phyloP scores from a whole-genome alignment of 2,113 vertebrate genomes.

The Heptranchias perlo region DNA sequence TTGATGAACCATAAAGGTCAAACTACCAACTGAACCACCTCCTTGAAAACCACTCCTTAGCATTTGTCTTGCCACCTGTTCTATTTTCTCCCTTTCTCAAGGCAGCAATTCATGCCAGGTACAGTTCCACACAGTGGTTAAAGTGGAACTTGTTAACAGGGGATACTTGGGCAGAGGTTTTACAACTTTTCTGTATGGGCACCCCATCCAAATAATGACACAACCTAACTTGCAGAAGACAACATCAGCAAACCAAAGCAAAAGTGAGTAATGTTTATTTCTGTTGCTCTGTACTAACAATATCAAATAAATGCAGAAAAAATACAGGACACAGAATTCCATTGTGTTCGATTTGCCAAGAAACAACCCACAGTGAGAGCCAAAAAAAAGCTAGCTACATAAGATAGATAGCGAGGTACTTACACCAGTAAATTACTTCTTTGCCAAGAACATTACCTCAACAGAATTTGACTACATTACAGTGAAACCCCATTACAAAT shows the following conservation, averaged over 20 bases:
- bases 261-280: background rate
- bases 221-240: background rate
- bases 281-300: too few relatives aligned
- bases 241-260: background rate
- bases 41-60: background rate
- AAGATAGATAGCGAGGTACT: background rate
- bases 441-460: background rate
- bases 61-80: background rate
- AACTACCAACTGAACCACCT: background rate
- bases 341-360: background rate
- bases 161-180: background rate
- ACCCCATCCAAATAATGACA: background rate
- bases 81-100: background rate
- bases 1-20: background rate
- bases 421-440: background rate
- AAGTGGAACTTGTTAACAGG: background rate
- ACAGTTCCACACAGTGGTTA: background rate
- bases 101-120: background rate
- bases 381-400: background rate
- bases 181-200: background rate
- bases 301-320: background rate
- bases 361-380: background rate
- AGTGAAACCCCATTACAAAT: background rate
- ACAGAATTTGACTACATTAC: conserved; percentile 11
- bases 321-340: background rate